A percentile compares a stretch with the other conserved stretches of the same genome.
Evolutionary conservation across 2,113 vertebrate genomes (phyloP).

Genomic region (Xiphophorus couchianus): DNA sequence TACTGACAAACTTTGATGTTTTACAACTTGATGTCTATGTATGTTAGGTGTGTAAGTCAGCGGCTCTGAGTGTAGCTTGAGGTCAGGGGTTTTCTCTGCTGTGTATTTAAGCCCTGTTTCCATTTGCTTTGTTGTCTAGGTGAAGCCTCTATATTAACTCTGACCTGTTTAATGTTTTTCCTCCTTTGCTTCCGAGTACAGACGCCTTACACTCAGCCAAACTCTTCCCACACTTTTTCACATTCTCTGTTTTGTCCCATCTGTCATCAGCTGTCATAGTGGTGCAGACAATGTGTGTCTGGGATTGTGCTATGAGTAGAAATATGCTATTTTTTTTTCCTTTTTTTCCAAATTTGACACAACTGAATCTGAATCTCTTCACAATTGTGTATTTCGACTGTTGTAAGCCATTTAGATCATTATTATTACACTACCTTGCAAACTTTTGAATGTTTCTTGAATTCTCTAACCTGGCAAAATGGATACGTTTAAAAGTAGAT

Average conservation of each 20-base stretch:
- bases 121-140: slow-evolving; percentile 52
- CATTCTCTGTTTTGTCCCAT: slow-evolving; percentile 38
- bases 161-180: slow-evolving; percentile 69
- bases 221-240: slow-evolving; percentile 43
- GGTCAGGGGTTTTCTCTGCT: slow-evolving; percentile 34
- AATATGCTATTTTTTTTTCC: slow-evolving; percentile 1
- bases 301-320: slow-evolving; percentile 2
- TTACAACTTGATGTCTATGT: background rate
- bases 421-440: background rate
- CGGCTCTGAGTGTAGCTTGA: slow-evolving; percentile 17
- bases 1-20: background rate
- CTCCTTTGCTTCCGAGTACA: slow-evolving; percentile 29
- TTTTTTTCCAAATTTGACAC: background rate
- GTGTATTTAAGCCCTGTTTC: slow-evolving; percentile 35
- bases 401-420: slow-evolving; percentile 16
- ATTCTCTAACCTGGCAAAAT: background rate
- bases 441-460: background rate
- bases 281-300: slow-evolving; percentile 17
- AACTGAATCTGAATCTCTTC: background rate
- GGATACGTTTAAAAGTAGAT: background rate
- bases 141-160: slow-evolving; percentile 51
- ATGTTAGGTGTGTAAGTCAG: slow-evolving; percentile 18
- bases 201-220: slow-evolving; percentile 24
- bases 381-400: slow-evolving; percentile 1
- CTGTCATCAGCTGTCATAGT: slow-evolving; percentile 33